Evolutionary conservation across 2,797 vertebrate species (phyloP).

Genomic region (Emydoidea blandingii): DNA sequence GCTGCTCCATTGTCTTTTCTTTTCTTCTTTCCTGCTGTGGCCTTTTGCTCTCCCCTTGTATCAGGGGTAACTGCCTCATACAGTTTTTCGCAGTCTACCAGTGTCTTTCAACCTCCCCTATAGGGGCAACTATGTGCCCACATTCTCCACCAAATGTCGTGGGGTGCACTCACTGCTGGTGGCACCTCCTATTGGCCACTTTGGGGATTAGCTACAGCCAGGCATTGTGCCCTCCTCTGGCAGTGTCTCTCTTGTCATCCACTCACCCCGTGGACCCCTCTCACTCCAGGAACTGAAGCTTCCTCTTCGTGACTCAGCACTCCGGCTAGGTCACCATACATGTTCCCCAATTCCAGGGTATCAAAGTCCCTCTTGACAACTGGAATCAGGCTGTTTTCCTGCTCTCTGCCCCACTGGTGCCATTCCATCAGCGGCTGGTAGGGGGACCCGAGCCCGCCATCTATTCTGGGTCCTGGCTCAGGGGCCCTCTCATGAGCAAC

Average conservation of each 20-base stretch:
- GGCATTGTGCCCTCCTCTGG: background rate
- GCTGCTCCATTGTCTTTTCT: no score
- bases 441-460: background rate
- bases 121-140: no score
- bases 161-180: background rate
- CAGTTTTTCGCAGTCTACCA: no score
- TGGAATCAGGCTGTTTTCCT: background rate
- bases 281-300: background rate
- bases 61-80: no score
- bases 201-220: background rate
- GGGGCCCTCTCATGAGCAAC: no score
- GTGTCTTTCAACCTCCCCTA: no score
- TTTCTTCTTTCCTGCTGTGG: no score
- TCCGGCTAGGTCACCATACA: background rate
- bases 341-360: background rate
- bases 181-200: background rate
- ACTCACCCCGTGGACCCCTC: background rate
- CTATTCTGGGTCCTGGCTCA: background rate
- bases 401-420: background rate
- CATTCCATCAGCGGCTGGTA: background rate
- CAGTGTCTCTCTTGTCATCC: background rate
- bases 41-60: no score
- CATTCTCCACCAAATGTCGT: background rate
- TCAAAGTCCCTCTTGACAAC: background rate
- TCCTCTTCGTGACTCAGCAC: background rate